These are phyloP conservation scores for Enoplosus armatus DNA, from an alignment of 2,797 vertebrate genomes.

Conservation along the genomic window DNA sequence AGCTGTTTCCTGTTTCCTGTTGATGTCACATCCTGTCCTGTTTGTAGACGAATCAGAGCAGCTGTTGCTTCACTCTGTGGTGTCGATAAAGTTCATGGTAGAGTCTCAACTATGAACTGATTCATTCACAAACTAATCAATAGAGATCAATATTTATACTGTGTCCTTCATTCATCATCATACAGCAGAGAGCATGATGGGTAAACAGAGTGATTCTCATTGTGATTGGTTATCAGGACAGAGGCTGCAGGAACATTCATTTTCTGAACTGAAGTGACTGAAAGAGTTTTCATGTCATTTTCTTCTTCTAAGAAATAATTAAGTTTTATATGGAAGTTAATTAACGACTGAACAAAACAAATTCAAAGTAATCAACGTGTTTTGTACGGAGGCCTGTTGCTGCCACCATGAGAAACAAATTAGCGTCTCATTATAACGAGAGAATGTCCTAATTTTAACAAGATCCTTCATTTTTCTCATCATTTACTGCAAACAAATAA, in stretches of 20 bases:
- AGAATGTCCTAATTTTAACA: background rate
- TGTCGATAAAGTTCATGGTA: background rate
- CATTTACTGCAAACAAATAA: background rate
- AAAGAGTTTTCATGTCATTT: no score
- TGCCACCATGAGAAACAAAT: no score
- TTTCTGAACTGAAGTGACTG: background rate
- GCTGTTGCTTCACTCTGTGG: background rate
- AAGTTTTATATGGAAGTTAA: background rate
- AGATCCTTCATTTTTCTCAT: background rate
- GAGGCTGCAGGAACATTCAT: background rate
- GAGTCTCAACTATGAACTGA: background rate
- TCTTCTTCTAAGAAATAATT: no score
- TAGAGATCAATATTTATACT: background rate
- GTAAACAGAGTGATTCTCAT: background rate
- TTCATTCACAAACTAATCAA: background rate
- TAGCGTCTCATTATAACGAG: no score
- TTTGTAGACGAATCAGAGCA: background rate
- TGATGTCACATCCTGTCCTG: constrained; percentile 41
- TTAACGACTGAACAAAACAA: background rate
- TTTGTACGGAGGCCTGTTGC: background rate
- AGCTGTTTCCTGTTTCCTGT: background rate
- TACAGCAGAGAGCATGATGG: constrained; percentile 27
- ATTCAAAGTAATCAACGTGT: no score
- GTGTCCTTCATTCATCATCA: background rate
- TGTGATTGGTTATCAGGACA: background rate